phyloP scores from a whole-genome alignment of 2,888 invertebrate species.

The Holacanthella duospinosa region DNA sequence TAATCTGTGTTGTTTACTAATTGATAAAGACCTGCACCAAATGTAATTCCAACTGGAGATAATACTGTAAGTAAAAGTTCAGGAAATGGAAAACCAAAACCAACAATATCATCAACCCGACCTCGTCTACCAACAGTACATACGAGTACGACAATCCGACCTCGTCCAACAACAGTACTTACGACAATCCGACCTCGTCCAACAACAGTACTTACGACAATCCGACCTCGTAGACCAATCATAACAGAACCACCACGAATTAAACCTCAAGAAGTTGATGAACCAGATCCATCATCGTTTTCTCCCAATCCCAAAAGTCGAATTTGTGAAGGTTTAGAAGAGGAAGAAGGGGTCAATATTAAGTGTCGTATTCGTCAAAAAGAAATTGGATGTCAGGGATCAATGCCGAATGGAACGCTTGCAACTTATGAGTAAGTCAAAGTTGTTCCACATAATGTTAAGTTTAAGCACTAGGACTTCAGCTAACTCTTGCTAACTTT shows the following conservation, averaged over 20 bases:
- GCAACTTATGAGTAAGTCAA: slow-evolving; percentile 3
- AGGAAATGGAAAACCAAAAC: neutral
- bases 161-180: neutral
- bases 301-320: neutral
- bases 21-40: neutral
- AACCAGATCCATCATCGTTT: neutral
- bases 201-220: neutral
- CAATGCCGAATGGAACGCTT: neutral
- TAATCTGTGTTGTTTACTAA: neutral
- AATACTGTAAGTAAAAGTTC: too few relatives aligned
- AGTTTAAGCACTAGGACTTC: neutral
- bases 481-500: neutral
- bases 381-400: neutral
- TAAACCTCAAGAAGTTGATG: neutral
- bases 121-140: neutral
- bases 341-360: neutral
- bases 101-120: neutral
- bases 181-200: neutral
- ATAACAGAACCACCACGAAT: neutral
- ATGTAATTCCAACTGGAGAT: neutral
- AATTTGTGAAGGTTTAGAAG: neutral
- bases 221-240: neutral
- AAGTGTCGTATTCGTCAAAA: neutral
- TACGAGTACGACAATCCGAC: neutral
- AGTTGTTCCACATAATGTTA: neutral